phyloP scores from a whole-genome alignment of 2,888 invertebrate species.

The Meiosimyza decipiens region DNA sequence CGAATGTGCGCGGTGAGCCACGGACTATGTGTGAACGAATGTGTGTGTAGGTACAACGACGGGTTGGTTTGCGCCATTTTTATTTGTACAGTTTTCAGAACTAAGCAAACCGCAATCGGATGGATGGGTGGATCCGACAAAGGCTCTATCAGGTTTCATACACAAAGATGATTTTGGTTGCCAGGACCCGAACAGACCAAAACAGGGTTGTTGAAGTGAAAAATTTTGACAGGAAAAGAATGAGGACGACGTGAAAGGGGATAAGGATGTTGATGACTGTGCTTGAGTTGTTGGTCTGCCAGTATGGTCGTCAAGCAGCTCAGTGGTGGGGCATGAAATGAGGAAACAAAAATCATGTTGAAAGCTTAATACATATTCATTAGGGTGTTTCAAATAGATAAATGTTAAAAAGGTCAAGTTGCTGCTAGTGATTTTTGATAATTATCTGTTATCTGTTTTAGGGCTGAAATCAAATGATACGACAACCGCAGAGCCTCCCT shows the following conservation, averaged over 20 bases:
- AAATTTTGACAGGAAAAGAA: slow-evolving; percentile 46
- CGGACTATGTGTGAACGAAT: slow-evolving; percentile 45
- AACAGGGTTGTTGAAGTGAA: slow-evolving; percentile 50
- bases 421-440: no score
- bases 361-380: no score
- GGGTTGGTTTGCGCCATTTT: background rate
- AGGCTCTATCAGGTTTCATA: slow-evolving; percentile 44
- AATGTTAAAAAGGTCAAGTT: no score
- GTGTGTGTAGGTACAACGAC: background rate
- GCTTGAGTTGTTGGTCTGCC: slow-evolving; percentile 31
- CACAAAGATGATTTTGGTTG: slow-evolving; percentile 46
- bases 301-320: background rate
- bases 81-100: background rate
- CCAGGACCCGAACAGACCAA: slow-evolving; percentile 58
- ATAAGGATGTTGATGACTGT: slow-evolving; percentile 2
- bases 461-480: no score
- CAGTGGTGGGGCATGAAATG: background rate
- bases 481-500: no score
- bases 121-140: slow-evolving; percentile 56
- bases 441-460: no score
- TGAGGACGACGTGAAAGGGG: slow-evolving; percentile 49
- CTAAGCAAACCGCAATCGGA: slow-evolving; percentile 37
- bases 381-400: no score
- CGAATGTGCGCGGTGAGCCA: slow-evolving; percentile 50
- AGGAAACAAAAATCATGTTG: background rate